Conservation (phyloP, 2,797 vertebrate genomes). For the Scarus forsteni region DNA sequence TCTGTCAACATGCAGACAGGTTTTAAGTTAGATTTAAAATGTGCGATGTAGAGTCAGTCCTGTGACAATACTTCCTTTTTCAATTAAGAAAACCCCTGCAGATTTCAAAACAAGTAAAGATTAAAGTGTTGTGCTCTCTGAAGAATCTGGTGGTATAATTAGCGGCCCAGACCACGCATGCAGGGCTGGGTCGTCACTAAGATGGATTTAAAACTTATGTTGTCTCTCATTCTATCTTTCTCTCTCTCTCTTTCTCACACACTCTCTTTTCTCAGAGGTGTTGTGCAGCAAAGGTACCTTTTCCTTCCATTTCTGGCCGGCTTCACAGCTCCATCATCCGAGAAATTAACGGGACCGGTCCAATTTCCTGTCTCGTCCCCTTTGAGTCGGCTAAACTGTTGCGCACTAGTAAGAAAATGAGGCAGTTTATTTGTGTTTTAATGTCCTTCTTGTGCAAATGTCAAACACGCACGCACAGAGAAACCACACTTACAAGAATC, state of each 20-base stretch:
- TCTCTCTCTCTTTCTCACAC: slow-evolving; percentile 46
- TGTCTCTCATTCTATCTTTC: slow-evolving; percentile 61
- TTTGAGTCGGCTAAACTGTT: slow-evolving; percentile 99
- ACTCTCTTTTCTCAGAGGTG: slow-evolving; percentile 78
- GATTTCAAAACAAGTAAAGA: slow-evolving; percentile 57
- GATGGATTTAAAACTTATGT: slow-evolving; percentile 57
- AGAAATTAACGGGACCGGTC: slow-evolving; percentile 98
- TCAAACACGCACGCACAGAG: slow-evolving; percentile 49
- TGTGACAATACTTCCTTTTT: slow-evolving; percentile 65
- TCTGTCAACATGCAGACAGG: slow-evolving; percentile 91
- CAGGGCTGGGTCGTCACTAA: slow-evolving; percentile 70
- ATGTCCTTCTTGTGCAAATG: slow-evolving; percentile 62
- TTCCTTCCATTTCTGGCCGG: slow-evolving; percentile 94
- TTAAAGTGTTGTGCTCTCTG: slow-evolving; percentile 50
- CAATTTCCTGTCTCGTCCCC: slow-evolving; percentile 97
- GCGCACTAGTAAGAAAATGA: slow-evolving; percentile 97
- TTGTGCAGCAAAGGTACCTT: slow-evolving; percentile 93
- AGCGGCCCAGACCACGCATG: slow-evolving; percentile 80
- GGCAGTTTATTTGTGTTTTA: slow-evolving; percentile 89
- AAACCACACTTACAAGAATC: slow-evolving; percentile 42
- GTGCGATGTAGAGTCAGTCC: slow-evolving; percentile 44
- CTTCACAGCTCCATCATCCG: slow-evolving; percentile 93
- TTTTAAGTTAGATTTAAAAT: slow-evolving; percentile 82
- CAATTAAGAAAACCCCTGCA: slow-evolving; percentile 45
- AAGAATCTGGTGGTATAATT: slow-evolving; percentile 47